Evolutionary conservation across 2,888 invertebrate species (phyloP).

Genomic region (Dioctria rufipes): DNA sequence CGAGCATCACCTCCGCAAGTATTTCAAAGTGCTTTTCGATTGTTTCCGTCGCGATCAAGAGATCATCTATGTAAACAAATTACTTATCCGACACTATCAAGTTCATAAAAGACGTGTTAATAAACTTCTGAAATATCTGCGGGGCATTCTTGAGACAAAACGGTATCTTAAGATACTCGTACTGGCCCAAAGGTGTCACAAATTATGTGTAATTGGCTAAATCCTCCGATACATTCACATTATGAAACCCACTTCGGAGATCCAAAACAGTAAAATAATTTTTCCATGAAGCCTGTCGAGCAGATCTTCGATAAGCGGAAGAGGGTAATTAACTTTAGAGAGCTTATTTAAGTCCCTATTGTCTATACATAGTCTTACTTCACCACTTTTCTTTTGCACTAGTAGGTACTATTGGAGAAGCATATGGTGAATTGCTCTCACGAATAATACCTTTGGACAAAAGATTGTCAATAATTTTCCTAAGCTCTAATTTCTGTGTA

Average conservation of each 20-base stretch:
- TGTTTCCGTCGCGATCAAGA: conserved; percentile 60
- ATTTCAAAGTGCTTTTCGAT: conserved; percentile 60
- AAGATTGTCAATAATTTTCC: no score
- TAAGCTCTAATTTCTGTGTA: no score
- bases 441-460: conserved; percentile 23
- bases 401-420: conserved; percentile 53
- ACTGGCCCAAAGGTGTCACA: conserved; percentile 60
- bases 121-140: conserved; percentile 23
- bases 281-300: conserved; percentile 58
- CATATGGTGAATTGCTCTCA: conserved; percentile 52
- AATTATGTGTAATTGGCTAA: background rate
- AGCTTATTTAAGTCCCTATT: conserved; percentile 58
- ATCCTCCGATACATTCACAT: conserved; percentile 57
- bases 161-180: conserved; percentile 58
- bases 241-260: conserved; percentile 56
- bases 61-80: conserved; percentile 62
- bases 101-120: conserved; percentile 60
- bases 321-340: conserved; percentile 53
- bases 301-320: conserved; percentile 53
- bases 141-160: conserved; percentile 58
- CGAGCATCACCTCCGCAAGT: conserved; percentile 58
- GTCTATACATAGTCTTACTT: conserved; percentile 57
- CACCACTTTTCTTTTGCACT: conserved; percentile 48
- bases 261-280: conserved; percentile 54
- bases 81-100: conserved; percentile 58